Evolutionary conservation across 37 sponge, comb jelly and placozoan species (phyloP).

Genomic region (Theonella swinhoei): DNA sequence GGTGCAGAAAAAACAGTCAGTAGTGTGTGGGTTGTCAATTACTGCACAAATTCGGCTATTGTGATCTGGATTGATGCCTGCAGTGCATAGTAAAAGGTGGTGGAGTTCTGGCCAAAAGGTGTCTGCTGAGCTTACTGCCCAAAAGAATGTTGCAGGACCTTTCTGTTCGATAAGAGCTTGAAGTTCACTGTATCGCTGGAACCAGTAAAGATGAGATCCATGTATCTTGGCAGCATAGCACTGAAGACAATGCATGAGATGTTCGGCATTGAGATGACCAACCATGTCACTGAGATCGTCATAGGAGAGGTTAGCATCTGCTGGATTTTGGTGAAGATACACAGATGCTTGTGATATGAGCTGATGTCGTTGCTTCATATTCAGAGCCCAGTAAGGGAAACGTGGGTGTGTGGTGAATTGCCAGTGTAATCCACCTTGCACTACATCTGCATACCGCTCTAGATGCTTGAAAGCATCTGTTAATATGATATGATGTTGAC

Average conservation of each 20-base stretch:
- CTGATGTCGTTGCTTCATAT: constrained; percentile 21
- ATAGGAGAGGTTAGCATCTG: constrained; percentile 29
- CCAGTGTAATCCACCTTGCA: background rate
- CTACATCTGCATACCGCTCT: background rate
- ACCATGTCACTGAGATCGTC: constrained; percentile 20
- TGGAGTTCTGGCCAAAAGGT: constrained; percentile 30
- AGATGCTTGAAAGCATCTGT: constrained; percentile 27
- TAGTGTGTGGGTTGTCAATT: constrained; percentile 5
- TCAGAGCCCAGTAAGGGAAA: constrained; percentile 33
- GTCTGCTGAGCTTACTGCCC: constrained; percentile 22
- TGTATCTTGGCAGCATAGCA: constrained; percentile 15
- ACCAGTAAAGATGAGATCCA: constrained; percentile 41
- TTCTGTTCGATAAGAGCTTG: constrained; percentile 9
- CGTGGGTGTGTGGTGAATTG: constrained; percentile 22
- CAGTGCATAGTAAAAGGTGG: background rate
- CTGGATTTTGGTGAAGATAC: constrained; percentile 6
- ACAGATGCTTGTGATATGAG: constrained; percentile 13
- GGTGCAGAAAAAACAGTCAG: constrained; percentile 6
- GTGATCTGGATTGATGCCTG: background rate
- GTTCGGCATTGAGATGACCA: background rate
- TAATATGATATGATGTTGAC: background rate
- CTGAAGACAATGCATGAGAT: constrained; percentile 12
- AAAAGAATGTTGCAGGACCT: constrained; percentile 21
- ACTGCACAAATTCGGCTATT: background rate
- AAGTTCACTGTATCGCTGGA: constrained; percentile 4